Base-by-base conservation (phyloP, 2,888 invertebrate genomes). In the Allygus modestus region DNA sequence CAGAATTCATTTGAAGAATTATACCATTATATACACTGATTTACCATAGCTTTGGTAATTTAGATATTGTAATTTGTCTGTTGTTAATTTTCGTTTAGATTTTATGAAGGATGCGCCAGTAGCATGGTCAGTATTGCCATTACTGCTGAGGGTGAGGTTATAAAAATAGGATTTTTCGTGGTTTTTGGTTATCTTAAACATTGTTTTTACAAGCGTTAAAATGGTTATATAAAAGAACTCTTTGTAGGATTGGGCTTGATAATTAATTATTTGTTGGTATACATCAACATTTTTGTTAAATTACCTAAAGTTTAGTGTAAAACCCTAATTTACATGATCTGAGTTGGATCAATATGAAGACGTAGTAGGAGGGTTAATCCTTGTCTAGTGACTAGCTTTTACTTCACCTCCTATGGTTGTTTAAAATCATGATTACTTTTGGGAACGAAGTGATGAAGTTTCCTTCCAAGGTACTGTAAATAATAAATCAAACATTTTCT, bases 351-450 rank as follows among this genome's bases (percentile, higher is more conserved):
- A 79, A 79, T 79, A 79, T 17, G 79, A 37, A 58, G 79, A 54
- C 58, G 41, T 37, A 51, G 73, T 51, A 79, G 79, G 58, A 54
- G 79, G 33, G 79, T 79, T 79, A 54, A 79, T 79, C 79, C 58
- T 79, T 31, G 51, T 31, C 79, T 33, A 33, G 54, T 31, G 54
- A 15, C 41, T n/a, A 58, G 79, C 79, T 58, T 58, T 58, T 31
- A 33, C 79, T n/a, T 79, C 54, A 33, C n/a, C n/a, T 51, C 79
- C 28, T 79, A 79, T 79, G 79, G 12, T 79, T 58, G 58, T 11
- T 58, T 31, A 51, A 77, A 58, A 58, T 79, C 79, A 79, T 79
- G 79, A 79, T 79, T 33, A 79, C 79, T 12, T 58, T 79, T 58
- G 54, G 79, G 1, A 79, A 58, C 46, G 79, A 79, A 79, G 33